Base-by-base conservation (phyloP, 1,140 invertebrate genomes). In the Dreissena polymorpha region DNA sequence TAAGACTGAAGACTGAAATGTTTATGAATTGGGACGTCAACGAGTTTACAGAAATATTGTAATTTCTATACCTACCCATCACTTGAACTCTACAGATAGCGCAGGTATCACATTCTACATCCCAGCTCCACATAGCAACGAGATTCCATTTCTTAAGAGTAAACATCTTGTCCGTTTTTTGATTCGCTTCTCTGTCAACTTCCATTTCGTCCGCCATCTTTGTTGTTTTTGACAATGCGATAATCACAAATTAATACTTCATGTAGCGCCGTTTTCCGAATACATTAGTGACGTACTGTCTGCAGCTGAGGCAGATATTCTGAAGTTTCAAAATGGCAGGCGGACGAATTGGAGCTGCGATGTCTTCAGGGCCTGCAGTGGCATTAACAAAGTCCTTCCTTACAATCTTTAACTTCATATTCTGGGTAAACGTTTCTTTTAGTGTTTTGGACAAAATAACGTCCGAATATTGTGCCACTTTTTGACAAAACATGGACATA, bases 51-150 rank as follows among this genome's bases (percentile, higher is more conserved):
- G 39, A 39, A 39, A 39, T 5, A 39, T 39, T 5, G 2, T 39
- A 39, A 5, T 39, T 39, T 39, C 39, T 39, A 39, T 72, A 95
- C 96, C 95, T 93, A 98, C 97, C 98, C 98, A 99, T 99, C 0
- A 99, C 97, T 95, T 99, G 97, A 72, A 99, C 97, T 85, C 98
- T 94, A 92, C 98, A 99, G 94, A 99, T 99, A 50, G 98, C 98
- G 94, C 98, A 99, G 68, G 98, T 99, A 93, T 99, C 98, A 92
- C 97, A 98, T 92, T 99, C 98, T 1, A 99, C 98, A 93, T 99
- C 98, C 98, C 98, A 99, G 89, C 97, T 98, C 98, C 98, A 99
- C 97, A 99, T 98, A 12, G 98, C 97, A 5, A 99, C 97, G 0
- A 97, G 97, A 94, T 99, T 99, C 98, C 98, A 99, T 81, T 92